Percentiles rank a stretch among this genome's conserved stretches.
These are phyloP conservation scores for mouse (Mus musculus) DNA, from an alignment of 2,113 vertebrate genomes.

Conservation along the genomic window DNA sequence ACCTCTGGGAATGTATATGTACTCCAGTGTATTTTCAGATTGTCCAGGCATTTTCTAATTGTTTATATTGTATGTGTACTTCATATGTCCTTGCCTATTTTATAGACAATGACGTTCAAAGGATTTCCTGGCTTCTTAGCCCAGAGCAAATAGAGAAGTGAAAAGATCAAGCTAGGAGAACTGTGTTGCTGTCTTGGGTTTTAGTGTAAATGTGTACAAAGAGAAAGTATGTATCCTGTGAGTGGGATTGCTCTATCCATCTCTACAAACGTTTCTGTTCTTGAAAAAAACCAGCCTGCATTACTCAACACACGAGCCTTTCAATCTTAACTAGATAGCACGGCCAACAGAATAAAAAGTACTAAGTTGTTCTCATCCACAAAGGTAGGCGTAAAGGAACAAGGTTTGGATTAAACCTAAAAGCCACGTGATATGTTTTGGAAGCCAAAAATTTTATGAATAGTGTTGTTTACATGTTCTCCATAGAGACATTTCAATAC, in stretches of 20 bases:
- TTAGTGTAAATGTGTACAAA: conserved; percentile 38
- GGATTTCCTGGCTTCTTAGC: neutral
- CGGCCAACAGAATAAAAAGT: conserved; percentile 30
- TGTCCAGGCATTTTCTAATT: neutral
- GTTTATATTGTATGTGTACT: conserved; percentile 19
- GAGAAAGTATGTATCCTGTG: conserved; percentile 23
- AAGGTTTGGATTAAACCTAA: conserved; percentile 42
- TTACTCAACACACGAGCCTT: conserved; percentile 50
- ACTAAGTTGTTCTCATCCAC: conserved; percentile 53
- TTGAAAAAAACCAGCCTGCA: conserved; percentile 64
- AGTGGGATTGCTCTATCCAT: conserved; percentile 69
- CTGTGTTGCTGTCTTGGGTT: conserved; percentile 15
- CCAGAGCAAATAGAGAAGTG: conserved; percentile 39
- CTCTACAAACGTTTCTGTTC: conserved; percentile 65
- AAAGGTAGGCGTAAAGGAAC: conserved; percentile 55
- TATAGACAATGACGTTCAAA: neutral
- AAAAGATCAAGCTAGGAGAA: conserved; percentile 59
- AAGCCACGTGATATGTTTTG: conserved; percentile 12
- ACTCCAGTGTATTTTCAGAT: neutral
- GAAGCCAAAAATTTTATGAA: neutral
- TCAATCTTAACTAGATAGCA: conserved; percentile 67
- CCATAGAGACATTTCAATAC: neutral
- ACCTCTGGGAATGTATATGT: neutral
- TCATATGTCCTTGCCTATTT: neutral
- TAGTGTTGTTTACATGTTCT: conserved; percentile 2